phyloP scores from a whole-genome alignment of 2,113 vertebrate genomes.

The Capreolus pygargus region DNA sequence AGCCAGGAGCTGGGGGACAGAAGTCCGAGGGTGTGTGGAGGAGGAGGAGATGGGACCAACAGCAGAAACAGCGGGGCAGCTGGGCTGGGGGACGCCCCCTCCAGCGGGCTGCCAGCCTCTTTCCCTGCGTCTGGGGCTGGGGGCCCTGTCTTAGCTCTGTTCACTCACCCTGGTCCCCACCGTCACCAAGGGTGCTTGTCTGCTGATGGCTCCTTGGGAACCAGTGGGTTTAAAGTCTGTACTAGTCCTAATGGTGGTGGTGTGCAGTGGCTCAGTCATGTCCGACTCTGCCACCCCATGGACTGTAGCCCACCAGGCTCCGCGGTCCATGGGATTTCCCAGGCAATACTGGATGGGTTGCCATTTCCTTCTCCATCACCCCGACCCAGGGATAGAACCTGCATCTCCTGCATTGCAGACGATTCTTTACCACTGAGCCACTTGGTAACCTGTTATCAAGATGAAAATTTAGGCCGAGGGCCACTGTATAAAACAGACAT shows the following conservation, averaged over 20 bases:
- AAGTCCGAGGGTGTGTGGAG: not conserved
- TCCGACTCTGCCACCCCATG: not conserved
- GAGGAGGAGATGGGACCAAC: not conserved
- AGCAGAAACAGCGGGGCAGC: not conserved
- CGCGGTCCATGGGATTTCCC: not conserved
- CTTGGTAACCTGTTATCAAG: not conserved
- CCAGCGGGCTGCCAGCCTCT: not conserved
- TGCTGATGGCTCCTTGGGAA: not conserved
- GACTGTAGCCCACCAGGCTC: not conserved
- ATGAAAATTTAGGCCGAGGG: not conserved
- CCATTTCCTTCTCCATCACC: not conserved
- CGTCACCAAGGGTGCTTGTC: not conserved
- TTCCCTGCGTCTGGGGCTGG: not conserved
- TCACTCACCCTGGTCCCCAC: not conserved
- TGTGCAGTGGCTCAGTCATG: not conserved
- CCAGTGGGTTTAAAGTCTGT: not conserved
- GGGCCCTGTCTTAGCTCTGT: fast-evolving
- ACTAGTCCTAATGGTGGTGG: not conserved
- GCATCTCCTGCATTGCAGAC: not conserved
- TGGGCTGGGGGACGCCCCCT: not conserved
- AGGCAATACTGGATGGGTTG: not conserved
- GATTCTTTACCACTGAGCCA: not conserved
- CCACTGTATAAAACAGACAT: not conserved
- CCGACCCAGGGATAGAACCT: not conserved
- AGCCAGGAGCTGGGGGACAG: not conserved